phyloP scores from a whole-genome alignment of 2,888 invertebrate genomes.

The Drosophila testacea region DNA sequence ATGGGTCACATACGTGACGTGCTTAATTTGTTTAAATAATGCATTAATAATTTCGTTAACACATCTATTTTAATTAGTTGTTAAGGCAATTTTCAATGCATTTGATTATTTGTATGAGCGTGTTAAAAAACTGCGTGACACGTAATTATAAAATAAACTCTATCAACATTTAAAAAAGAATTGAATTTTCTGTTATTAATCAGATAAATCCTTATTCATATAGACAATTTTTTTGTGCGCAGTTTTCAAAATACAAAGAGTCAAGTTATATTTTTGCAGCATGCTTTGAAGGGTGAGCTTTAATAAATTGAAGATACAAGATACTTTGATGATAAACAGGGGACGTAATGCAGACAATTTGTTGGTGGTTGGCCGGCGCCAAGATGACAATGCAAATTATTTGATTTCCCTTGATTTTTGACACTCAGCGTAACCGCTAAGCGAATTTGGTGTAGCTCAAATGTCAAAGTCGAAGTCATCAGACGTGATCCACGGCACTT shows the following conservation, averaged over 20 bases:
- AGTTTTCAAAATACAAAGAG: background rate
- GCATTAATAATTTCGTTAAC: slow-evolving; percentile 12
- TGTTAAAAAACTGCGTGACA: background rate
- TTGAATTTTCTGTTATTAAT: background rate
- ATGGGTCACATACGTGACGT: background rate
- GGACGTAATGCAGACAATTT: slow-evolving; percentile 42
- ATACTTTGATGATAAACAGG: slow-evolving; percentile 26
- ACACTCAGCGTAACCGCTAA: slow-evolving; percentile 37
- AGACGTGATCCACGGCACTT: slow-evolving; percentile 45
- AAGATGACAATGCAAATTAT: slow-evolving; percentile 59
- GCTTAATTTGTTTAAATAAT: slow-evolving; percentile 16
- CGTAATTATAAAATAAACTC: background rate
- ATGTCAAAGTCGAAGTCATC: slow-evolving; percentile 49
- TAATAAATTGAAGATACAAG: slow-evolving; percentile 2
- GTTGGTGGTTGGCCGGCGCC: slow-evolving; percentile 19
- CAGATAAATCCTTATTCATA: background rate
- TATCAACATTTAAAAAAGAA: background rate
- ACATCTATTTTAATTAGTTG: slow-evolving; percentile 13
- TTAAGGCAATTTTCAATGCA: slow-evolving; percentile 18
- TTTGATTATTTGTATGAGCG: slow-evolving; percentile 6
- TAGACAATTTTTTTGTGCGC: background rate
- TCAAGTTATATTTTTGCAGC: background rate
- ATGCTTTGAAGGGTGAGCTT: background rate
- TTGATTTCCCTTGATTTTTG: slow-evolving; percentile 46
- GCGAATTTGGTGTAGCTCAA: slow-evolving; percentile 39